Percentiles rank a stretch among this genome's conserved stretches.
Evolutionary conservation across 2,113 vertebrate species (phyloP).

Genomic region (Rhizomys pruinosus): DNA sequence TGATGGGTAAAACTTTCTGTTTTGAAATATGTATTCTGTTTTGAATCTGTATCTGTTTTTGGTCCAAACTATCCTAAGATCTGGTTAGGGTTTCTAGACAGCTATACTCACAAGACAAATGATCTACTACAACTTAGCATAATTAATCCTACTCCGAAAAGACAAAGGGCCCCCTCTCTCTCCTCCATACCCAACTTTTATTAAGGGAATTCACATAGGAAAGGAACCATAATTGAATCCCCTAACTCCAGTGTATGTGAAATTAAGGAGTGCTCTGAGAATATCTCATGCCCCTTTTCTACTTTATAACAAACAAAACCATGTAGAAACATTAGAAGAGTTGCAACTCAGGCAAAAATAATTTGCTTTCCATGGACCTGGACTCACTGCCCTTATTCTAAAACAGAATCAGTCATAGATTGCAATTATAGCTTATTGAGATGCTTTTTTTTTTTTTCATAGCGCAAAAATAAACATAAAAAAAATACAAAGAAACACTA

Average conservation of each 20-base stretch:
- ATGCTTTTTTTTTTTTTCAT: constrained; percentile 40
- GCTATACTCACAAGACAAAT: too few relatives aligned
- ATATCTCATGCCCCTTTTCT: neutral
- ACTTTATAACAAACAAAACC: constrained; percentile 20
- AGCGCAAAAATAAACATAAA: too few relatives aligned
- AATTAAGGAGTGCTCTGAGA: neutral
- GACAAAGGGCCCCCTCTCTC: neutral
- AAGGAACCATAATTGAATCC: constrained; percentile 34
- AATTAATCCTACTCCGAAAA: constrained; percentile 48
- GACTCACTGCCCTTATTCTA: neutral
- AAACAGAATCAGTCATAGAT: constrained; percentile 39
- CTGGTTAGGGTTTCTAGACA: constrained; percentile 48
- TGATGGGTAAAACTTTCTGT: too few relatives aligned
- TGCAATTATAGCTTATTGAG: constrained; percentile 35
- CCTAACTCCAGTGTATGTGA: constrained; percentile 11
- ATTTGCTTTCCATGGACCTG: neutral
- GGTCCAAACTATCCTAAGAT: constrained; percentile 2
- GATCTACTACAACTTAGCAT: neutral
- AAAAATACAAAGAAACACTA: too few relatives aligned
- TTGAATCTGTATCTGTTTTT: too few relatives aligned
- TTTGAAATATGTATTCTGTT: too few relatives aligned
- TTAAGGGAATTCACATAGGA: constrained; percentile 31
- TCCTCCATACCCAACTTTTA: neutral
- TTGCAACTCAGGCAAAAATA: constrained; percentile 52
- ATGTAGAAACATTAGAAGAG: neutral